A percentile compares a stretch with the other conserved stretches of the same genome.
Evolutionary conservation across 2,888 invertebrate genomes (phyloP).

Genomic region (Pseudococcus viburni): DNA sequence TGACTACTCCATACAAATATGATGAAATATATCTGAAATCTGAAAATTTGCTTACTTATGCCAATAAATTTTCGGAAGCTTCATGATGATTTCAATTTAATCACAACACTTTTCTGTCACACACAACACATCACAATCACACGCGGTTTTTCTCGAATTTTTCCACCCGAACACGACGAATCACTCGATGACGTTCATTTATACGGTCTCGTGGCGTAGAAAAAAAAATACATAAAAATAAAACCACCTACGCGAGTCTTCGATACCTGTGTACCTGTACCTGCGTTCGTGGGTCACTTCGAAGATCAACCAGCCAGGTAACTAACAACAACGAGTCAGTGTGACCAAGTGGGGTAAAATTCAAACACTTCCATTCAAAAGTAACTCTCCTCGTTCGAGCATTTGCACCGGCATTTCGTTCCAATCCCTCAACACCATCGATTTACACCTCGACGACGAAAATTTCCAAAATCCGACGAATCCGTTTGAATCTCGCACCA

Average conservation of each 20-base stretch:
- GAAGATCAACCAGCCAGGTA: slow-evolving; percentile 64
- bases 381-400: neutral
- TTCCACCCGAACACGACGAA: neutral
- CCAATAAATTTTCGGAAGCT: slow-evolving; percentile 63
- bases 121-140: slow-evolving; percentile 22
- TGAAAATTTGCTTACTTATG: slow-evolving; percentile 52
- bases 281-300: slow-evolving; percentile 60
- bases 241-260: slow-evolving; percentile 41
- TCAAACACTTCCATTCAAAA: neutral
- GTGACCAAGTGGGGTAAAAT: slow-evolving; percentile 60
- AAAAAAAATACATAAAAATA: neutral
- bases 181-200: neutral
- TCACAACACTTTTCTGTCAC: neutral
- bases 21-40: neutral
- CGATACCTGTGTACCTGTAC: slow-evolving; percentile 61
- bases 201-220: neutral
- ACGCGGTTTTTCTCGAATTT: slow-evolving; percentile 45
- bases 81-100: slow-evolving; percentile 22
- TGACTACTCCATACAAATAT: neutral
- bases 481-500: too few relatives aligned
- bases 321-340: slow-evolving; percentile 66
- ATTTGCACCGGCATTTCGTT: neutral
- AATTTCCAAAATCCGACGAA: neutral
- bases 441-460: neutral
- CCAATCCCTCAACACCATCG: neutral